These are phyloP conservation scores for Callopanchax toddi DNA, from an alignment of 2,113 vertebrate genomes.

Conservation along the genomic window DNA sequence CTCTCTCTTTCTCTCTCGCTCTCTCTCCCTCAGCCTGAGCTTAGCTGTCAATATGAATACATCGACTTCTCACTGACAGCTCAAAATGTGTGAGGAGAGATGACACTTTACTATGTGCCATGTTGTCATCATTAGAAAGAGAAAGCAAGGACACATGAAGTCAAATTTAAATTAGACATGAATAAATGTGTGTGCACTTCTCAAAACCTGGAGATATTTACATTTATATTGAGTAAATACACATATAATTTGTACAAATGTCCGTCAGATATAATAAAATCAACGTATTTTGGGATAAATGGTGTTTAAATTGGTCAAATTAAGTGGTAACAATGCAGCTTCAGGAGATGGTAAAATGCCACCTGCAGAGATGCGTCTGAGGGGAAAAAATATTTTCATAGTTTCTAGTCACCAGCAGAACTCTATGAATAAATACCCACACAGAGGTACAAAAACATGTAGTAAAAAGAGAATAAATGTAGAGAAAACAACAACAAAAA, in stretches of 20 bases:
- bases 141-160: conserved; percentile 5
- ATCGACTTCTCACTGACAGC: conserved; percentile 23
- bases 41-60: conserved; percentile 58
- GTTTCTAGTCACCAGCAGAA: conserved; percentile 5
- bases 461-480: background rate
- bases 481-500: background rate
- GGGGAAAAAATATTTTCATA: conserved; percentile 3
- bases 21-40: conserved; percentile 30
- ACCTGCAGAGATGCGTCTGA: background rate
- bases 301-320: background rate
- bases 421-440: conserved; percentile 6
- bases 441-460: background rate
- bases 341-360: background rate
- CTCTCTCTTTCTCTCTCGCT: background rate
- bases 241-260: too few relatives aligned
- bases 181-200: background rate
- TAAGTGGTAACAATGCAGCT: background rate
- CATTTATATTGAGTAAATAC: too few relatives aligned
- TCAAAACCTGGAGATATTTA: too few relatives aligned
- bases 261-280: background rate
- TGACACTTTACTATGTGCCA: conserved; percentile 33
- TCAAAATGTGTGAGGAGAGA: conserved; percentile 11
- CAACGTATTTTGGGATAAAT: background rate
- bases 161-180: background rate
- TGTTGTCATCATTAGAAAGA: conserved; percentile 12